These are phyloP conservation scores for Xestia rhomboidea DNA, from an alignment of 2,888 invertebrate species.

Conservation along the genomic window DNA sequence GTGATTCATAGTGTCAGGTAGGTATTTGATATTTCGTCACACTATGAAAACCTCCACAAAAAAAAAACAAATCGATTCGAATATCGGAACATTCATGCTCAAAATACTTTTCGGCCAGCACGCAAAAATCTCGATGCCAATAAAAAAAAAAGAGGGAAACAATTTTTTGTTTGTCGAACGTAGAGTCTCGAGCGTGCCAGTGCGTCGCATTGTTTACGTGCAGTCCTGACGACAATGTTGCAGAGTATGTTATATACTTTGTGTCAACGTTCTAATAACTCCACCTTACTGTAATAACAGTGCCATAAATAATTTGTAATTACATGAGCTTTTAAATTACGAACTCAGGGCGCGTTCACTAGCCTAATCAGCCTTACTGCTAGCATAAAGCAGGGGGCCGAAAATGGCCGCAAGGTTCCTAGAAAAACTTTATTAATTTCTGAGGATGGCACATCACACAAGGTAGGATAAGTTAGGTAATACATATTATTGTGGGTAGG, in stretches of 20 bases:
- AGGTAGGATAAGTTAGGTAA: neutral
- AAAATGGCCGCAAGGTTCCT: too few relatives aligned
- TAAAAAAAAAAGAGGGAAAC: slow-evolving; percentile 25
- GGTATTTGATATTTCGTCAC: neutral
- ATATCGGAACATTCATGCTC: slow-evolving; percentile 7
- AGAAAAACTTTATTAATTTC: neutral
- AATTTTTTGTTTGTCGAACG: slow-evolving; percentile 1
- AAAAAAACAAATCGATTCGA: slow-evolving; percentile 7
- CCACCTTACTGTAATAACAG: slow-evolving; percentile 23
- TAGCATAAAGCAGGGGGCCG: too few relatives aligned
- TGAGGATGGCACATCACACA: neutral
- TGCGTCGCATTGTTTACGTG: slow-evolving; percentile 52
- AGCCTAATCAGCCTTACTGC: neutral
- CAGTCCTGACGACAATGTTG: slow-evolving; percentile 11
- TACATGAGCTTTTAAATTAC: slow-evolving; percentile 8
- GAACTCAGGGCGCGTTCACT: slow-evolving; percentile 8
- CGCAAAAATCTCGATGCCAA: slow-evolving; percentile 27
- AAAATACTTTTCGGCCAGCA: slow-evolving; percentile 7
- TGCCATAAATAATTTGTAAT: slow-evolving; percentile 27
- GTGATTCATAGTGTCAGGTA: slow-evolving; percentile 6
- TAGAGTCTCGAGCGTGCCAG: neutral
- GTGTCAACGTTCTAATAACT: slow-evolving; percentile 47
- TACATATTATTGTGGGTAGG: neutral
- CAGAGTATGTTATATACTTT: slow-evolving; percentile 38
- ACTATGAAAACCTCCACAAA: neutral